Percentiles rank a stretch among this genome's conserved stretches.
These are phyloP conservation scores for Zygothrica quintamaculata DNA, from an alignment of 2,888 invertebrate genomes.

Conservation along the genomic window DNA sequence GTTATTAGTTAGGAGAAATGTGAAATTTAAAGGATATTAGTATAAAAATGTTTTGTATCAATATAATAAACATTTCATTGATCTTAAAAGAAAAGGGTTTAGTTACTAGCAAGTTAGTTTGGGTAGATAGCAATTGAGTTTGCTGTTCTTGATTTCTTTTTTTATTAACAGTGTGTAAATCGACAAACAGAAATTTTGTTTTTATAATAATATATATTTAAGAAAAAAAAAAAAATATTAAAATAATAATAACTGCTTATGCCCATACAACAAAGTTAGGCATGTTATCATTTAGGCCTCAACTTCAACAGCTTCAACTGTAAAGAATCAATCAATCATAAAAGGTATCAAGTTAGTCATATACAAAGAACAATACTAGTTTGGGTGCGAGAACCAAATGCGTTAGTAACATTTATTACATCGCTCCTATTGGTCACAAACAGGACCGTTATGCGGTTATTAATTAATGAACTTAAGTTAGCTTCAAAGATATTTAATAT, in stretches of 20 bases:
- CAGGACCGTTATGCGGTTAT: constrained; percentile 1
- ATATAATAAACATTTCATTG: constrained; percentile 12
- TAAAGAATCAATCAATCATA: constrained; percentile 84
- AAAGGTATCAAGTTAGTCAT: constrained; percentile 82
- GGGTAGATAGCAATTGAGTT: constrained; percentile 58
- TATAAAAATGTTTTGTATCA: constrained; percentile 18
- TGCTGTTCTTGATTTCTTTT: constrained; percentile 62
- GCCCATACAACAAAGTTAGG: constrained; percentile 81
- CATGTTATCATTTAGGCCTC: constrained; percentile 83
- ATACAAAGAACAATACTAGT: constrained; percentile 69
- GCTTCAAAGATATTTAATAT: not conserved
- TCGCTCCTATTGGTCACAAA: constrained; percentile 12
- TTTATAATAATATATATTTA: constrained; percentile 58
- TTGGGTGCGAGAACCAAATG: constrained; percentile 63
- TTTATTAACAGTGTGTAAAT: constrained; percentile 54
- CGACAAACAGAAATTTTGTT: constrained; percentile 72
- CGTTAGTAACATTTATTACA: constrained; percentile 69
- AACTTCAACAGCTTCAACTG: constrained; percentile 84
- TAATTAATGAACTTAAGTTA: not conserved
- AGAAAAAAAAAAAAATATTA: no score
- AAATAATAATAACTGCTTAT: constrained; percentile 65
- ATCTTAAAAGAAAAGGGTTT: constrained; percentile 8
- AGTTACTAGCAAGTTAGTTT: constrained; percentile 47
- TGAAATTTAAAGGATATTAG: constrained; percentile 7
- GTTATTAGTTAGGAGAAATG: constrained; percentile 1